These are phyloP conservation scores for Uria aalge DNA, from an alignment of 2,113 vertebrate species.

Conservation along the genomic window DNA sequence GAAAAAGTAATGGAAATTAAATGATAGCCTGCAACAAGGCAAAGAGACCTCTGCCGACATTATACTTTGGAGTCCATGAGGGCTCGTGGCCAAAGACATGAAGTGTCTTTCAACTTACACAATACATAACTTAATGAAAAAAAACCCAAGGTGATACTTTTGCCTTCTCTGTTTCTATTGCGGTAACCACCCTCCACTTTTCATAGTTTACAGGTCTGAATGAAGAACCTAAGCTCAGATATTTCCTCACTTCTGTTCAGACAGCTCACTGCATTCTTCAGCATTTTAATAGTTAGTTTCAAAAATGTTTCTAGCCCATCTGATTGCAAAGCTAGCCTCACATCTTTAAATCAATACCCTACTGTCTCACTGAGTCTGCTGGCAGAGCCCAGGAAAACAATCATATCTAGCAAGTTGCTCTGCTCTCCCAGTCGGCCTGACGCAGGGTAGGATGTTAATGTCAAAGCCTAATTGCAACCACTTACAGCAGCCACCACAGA, in stretches of 20 bases:
- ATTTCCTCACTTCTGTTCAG: not conserved
- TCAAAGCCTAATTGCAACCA: not conserved
- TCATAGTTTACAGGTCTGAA: not conserved
- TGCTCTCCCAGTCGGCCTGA: not conserved
- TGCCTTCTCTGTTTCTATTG: not conserved
- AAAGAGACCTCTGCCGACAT: not conserved
- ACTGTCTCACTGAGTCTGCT: not conserved
- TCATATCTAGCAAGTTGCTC: not conserved
- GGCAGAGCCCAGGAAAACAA: not conserved
- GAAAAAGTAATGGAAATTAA: not conserved
- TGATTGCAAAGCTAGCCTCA: not conserved
- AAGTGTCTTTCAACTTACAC: not conserved
- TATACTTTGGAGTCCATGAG: not conserved
- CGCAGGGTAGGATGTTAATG: not conserved
- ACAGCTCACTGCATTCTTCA: not conserved
- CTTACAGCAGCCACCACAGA: not conserved
- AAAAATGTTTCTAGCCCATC: not conserved
- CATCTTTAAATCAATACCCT: not conserved
- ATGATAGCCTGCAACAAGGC: not conserved
- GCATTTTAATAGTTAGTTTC: not conserved
- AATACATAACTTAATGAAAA: not conserved
- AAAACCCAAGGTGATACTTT: not conserved
- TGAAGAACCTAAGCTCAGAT: not conserved
- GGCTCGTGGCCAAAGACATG: not conserved
- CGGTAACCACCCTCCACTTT: not conserved